phyloP scores from a whole-genome alignment of 2,888 invertebrate genomes.

The Gerris lacustris region DNA sequence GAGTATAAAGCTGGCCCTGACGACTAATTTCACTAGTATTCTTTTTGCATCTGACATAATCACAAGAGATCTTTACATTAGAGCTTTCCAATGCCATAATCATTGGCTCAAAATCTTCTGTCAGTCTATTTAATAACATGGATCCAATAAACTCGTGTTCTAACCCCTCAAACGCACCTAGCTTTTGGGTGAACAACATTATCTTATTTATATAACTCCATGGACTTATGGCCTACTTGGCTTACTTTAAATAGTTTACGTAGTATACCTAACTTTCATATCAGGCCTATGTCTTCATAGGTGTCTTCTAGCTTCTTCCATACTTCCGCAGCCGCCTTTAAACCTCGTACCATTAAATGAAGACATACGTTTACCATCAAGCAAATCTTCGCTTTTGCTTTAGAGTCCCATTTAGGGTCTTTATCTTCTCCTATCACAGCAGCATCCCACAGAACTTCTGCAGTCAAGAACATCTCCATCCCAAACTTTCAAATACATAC shows the following conservation, averaged over 20 bases:
- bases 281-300: no score
- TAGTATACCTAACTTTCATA: constrained; percentile 12
- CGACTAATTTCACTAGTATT: not conserved
- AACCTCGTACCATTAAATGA: no score
- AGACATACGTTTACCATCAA: constrained; percentile 8
- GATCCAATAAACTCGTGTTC: constrained; percentile 12
- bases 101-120: constrained; percentile 15
- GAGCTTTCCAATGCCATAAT: constrained; percentile 17
- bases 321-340: not conserved
- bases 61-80: not conserved
- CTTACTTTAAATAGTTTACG: constrained; percentile 5
- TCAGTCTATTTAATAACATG: constrained; percentile 8
- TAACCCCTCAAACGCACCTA: no score
- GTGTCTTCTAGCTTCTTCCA: constrained; percentile 9
- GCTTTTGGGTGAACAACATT: no score
- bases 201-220: no score
- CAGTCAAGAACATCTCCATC: no score
- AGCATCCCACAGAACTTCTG: no score
- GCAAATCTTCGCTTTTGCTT: constrained; percentile 10
- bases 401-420: no score
- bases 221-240: not conserved
- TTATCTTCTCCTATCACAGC: no score
- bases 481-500: no score
- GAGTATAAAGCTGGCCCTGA: not conserved
- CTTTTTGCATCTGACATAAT: not conserved